Evolutionary conservation across 2,113 vertebrate species (phyloP).

Genomic region (Pollimyrus isidori): DNA sequence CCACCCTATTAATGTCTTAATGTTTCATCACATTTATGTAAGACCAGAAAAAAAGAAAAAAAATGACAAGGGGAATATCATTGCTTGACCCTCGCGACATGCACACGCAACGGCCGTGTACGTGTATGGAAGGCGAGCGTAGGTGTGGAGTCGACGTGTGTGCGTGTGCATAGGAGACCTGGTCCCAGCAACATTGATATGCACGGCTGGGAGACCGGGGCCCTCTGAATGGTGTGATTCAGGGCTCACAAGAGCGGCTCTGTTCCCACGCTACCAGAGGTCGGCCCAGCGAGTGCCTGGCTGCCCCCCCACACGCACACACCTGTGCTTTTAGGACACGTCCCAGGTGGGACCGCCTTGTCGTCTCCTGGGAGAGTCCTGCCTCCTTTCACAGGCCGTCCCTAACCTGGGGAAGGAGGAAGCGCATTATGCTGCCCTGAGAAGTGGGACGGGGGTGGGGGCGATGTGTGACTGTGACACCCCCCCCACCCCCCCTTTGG

Average conservation of each 20-base stretch:
- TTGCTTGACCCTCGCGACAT: background rate
- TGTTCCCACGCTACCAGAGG: conserved; percentile 59
- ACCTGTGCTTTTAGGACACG: background rate
- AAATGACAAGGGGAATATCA: background rate
- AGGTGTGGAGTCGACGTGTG: conserved; percentile 24
- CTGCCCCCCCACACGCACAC: background rate
- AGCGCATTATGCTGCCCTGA: background rate
- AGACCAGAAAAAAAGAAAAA: background rate
- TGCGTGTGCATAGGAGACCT: conserved; percentile 37
- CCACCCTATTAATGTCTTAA: background rate
- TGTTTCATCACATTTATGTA: conserved; percentile 11
- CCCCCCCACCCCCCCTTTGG: background rate
- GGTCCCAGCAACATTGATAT: conserved; percentile 58
- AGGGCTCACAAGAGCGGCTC: conserved; percentile 61
- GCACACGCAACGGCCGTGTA: background rate
- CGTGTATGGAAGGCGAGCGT: conserved; percentile 14
- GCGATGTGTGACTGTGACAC: background rate
- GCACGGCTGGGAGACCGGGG: conserved; percentile 48
- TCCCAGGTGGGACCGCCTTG: background rate
- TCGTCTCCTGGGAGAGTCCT: background rate
- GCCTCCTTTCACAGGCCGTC: background rate
- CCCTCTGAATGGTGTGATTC: conserved; percentile 57
- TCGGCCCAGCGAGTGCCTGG: conserved; percentile 21
- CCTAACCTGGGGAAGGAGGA: background rate
- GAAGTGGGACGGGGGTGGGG: background rate